Evolutionary conservation across 2,113 vertebrate species (phyloP), one percentile per base, ranked within the genome.

Genomic region (Girardinichthys multiradiatus): DNA sequence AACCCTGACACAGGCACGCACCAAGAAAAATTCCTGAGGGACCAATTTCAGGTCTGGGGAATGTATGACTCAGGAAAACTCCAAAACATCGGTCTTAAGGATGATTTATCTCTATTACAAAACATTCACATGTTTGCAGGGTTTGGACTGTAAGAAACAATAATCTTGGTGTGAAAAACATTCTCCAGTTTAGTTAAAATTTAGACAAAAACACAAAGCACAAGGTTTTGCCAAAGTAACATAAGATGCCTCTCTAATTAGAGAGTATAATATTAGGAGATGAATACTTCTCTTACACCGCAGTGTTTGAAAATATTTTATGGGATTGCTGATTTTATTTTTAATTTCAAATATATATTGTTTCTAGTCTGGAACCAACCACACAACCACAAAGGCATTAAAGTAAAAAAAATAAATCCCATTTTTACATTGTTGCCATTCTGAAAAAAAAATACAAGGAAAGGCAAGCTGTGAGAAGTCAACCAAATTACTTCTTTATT

Each of bases 11-110:
- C 82, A 57, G 42, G 28, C 74, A 67, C 66, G 28, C n/a, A 29
- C n/a, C 13, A n/a, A 2, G 19, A 24, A 58, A 57, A 61, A 71
- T 68, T 45, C 73, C 48, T 5, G 64, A 70, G 28, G 68, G 74
- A 68, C 19, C 57, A 59, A 68, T 69, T 72, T 51, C 58, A 54
- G 69, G 58, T 59, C 35, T 0, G 7, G 37, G 68, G 62, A 48
- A 63, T 59, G 68, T 64, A 79, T 60, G 4, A 62, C 57, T 37
- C 61, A 48, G 68, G 69, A 29, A 74, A 79, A 57, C 26, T 42
- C 21, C 31, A 37, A 67, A 68, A 64, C 83, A 90, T 75, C 76
- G 85, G 78, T 68, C 57, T 70, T 81, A 33, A 57, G 31, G 63
- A 58, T 8, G 6, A 74, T 17, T 13, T 19, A 0, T 2, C 39